Conservation (phyloP, 2,888 invertebrate genomes). For the Nycteola revayana region DNA sequence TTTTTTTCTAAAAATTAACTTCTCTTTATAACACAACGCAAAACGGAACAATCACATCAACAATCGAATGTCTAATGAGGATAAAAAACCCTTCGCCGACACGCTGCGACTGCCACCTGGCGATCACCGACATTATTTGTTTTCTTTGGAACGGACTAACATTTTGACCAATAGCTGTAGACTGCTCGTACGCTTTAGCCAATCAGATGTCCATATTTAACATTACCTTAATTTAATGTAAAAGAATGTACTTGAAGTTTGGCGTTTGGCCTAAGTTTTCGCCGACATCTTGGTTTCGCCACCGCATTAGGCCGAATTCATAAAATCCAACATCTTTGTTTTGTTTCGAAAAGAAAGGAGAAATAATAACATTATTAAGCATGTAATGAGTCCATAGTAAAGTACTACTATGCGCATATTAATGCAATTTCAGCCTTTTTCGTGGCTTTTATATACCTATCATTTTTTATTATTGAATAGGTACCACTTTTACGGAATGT, state of each 20-base stretch:
- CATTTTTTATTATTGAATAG: too few relatives aligned
- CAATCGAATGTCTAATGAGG: conserved; percentile 64
- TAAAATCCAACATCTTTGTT: too few relatives aligned
- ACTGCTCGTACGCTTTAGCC: conserved; percentile 10
- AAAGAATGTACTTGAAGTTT: conserved; percentile 55
- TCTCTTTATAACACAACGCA: conserved; percentile 55
- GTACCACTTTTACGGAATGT: too few relatives aligned
- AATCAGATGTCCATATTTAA: conserved; percentile 24
- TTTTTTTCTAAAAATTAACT: conserved; percentile 56
- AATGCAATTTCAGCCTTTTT: too few relatives aligned
- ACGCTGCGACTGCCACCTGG: conserved; percentile 48
- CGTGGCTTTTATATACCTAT: too few relatives aligned
- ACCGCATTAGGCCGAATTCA: conserved; percentile 36
- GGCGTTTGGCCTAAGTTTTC: conserved; percentile 37
- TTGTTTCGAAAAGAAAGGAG: too few relatives aligned
- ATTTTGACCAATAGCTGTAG: conserved; percentile 31
- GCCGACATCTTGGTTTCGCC: conserved; percentile 46
- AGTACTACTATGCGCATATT: too few relatives aligned
- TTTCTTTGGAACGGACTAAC: conserved; percentile 33
- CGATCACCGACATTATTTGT: conserved; percentile 58
- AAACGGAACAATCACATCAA: conserved; percentile 69
- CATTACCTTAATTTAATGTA: conserved; percentile 24
- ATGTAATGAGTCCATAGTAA: too few relatives aligned
- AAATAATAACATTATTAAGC: too few relatives aligned
- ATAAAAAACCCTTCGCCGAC: conserved; percentile 71